Conservation (phyloP, 2,888 invertebrate genomes). For the Drosophila falleni region DNA sequence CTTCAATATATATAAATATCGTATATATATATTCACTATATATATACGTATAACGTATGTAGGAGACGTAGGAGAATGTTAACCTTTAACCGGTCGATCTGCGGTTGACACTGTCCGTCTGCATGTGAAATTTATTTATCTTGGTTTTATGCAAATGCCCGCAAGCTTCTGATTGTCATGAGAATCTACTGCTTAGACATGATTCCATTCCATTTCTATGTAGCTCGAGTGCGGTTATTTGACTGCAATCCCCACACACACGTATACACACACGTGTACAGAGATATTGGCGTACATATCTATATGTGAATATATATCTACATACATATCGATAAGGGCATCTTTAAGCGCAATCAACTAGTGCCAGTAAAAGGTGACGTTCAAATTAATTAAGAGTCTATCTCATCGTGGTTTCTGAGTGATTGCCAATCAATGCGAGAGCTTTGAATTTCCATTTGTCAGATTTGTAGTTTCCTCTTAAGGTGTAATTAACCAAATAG, state of each 20-base stretch:
- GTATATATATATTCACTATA: conserved; percentile 1
- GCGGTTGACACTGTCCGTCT: conserved; percentile 53
- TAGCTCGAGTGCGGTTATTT: conserved; percentile 29
- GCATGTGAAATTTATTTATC: conserved; percentile 61
- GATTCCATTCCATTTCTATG: conserved; percentile 44
- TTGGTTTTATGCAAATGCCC: conserved; percentile 66
- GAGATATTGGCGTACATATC: neutral
- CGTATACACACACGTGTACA: neutral
- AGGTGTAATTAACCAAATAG: neutral
- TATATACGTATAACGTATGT: conserved; percentile 14
- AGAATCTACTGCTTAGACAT: conserved; percentile 62
- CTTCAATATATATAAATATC: conserved; percentile 16
- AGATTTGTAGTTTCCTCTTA: neutral
- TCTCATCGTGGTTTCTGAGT: conserved; percentile 6
- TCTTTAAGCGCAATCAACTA: conserved; percentile 10
- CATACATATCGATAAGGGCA: neutral
- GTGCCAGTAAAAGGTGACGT: conserved; percentile 7
- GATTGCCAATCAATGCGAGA: conserved; percentile 17
- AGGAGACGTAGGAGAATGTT: conserved; percentile 46
- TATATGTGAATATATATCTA: conserved; percentile 1
- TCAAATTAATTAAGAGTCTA: conserved; percentile 16
- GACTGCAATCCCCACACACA: conserved; percentile 19
- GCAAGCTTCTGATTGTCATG: conserved; percentile 60
- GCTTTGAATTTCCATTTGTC: conserved; percentile 1
- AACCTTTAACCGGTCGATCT: conserved; percentile 71